Evolutionary conservation across 2,113 vertebrate genomes (phyloP), one percentile per base, ranked within the genome.

Genomic region (Empidonax alnorum): DNA sequence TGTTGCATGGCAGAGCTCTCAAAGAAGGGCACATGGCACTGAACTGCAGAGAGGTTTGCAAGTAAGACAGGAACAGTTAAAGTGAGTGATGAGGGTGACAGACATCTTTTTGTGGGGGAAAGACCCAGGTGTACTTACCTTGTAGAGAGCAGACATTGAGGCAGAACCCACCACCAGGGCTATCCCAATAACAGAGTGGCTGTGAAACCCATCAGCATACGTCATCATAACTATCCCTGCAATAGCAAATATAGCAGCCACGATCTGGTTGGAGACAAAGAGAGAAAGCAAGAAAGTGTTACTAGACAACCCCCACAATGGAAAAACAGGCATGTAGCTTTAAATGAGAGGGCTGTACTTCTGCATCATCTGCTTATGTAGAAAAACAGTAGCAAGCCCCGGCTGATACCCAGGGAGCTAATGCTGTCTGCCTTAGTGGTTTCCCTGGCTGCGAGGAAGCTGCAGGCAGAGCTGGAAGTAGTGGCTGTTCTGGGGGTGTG

Each of bases 181-280:
- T 79, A 99, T 99, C 78, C 99, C 99, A 35, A 99, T 99, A 91
- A 99, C 99, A 0, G 99, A 99, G 97, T 99, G 99, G 96, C 99
- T 99, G 98, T 99, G 99, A 96, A 99, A 99, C 74, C 99, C 99
- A 52, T 99, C 99, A 1, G 99, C 99, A 0, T 99, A 99, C 31
- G 99, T 99, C 99, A 99, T 99, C 99, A 99, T 99, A 95, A 99
- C 99, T 21, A 99, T 99, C 89, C 99, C 99, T 42, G 99, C 99
- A 63, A 99, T 99, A 91, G 99, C 99, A 89, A 99, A 98, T 98
- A 99, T 99, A 98, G 99, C 99, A 37, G 99, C 99, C 93, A 99
- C 99, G 13, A 99, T 99, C 99, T 99, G 98, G 58, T 71, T 22
- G 90, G 95, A 90, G 77, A 89, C 82, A 97, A 94, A 96, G 55